Conservation (phyloP, 2,888 invertebrate species). For the Leptarthrus brevirostris region DNA sequence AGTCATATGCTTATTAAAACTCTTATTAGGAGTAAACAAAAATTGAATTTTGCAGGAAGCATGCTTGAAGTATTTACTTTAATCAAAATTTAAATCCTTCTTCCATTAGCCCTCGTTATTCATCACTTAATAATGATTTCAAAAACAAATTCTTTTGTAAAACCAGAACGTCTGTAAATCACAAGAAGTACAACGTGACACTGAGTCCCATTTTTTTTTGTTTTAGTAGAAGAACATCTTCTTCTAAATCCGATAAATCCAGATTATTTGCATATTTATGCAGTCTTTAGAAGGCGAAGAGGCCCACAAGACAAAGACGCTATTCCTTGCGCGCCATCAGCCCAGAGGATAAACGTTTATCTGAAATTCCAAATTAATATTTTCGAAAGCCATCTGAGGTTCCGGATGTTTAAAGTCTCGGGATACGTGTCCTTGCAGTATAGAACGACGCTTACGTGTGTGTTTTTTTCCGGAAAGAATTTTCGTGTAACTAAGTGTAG, state of each 20-base stretch:
- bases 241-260: slow-evolving; percentile 52
- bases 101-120: slow-evolving; percentile 16
- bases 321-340: background rate
- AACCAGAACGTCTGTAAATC: slow-evolving; percentile 38
- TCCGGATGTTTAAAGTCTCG: slow-evolving; percentile 28
- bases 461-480: background rate
- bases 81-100: background rate
- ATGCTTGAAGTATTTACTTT: too few relatives aligned
- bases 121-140: slow-evolving; percentile 30
- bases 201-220: slow-evolving; percentile 20
- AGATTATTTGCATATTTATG: slow-evolving; percentile 53
- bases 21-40: too few relatives aligned
- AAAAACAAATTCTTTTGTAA: slow-evolving; percentile 4
- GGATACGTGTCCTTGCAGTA: background rate
- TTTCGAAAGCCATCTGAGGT: slow-evolving; percentile 52
- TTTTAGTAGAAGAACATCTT: slow-evolving; percentile 32
- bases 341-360: slow-evolving; percentile 52
- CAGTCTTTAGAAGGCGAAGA: slow-evolving; percentile 33
- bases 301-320: slow-evolving; percentile 8
- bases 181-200: background rate
- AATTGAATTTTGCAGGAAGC: too few relatives aligned
- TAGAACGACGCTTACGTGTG: background rate
- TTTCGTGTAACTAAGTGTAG: background rate
- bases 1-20: too few relatives aligned
- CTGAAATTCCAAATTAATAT: slow-evolving; percentile 53